Base-by-base conservation (phyloP, 2,113 vertebrate genomes). In the Centrocercus urophasianus region DNA sequence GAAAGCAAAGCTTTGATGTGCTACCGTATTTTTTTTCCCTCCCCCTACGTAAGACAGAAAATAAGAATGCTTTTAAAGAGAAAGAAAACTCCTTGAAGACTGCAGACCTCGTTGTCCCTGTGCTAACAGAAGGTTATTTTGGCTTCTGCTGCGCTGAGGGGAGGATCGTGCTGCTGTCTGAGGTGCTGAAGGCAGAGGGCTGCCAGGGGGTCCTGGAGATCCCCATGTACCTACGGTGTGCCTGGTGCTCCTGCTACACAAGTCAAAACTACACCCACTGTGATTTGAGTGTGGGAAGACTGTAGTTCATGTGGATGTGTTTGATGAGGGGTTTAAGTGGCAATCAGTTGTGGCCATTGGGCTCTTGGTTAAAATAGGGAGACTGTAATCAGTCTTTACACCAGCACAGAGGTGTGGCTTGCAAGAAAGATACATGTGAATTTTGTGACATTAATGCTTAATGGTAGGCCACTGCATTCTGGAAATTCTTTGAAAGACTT, bases 101-200 rank as follows among this genome's bases (percentile, higher is more conserved):
- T 7, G 27, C 34, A 6, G 59, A 19, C 40, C n/a, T 8, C 11
- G 2, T 6, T 43, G 63, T 43, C 1, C 2, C 20, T 0, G 2
- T 9, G 61, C 32, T 61, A 1, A 7, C 56, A 2, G 28, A 28
- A 73, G 42, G 27, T 21, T 28, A 34, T 0, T 42, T 32, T 25
- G 70, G 42, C 60, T 42, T 25, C 82, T 21, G 54, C 30, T 3
- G 12, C 12, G 0, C 0, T 19, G 4, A 8, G 7, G 83, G 11
- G 24, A 27, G 6, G 42, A 2, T 0, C 34, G 1, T 24, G 86
- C 92, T 93, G 95, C 95, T 96, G 91, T 87, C 95, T 91, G 52
- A 83, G 91, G 91, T 90, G 89, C 94, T 95, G 90, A 90, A 94
- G 74, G 24, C 2, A 28, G 50, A 54, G 66, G 65, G 30, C 45